Base-by-base conservation (phyloP, 1,140 invertebrate species). In the Halyomorpha halys region DNA sequence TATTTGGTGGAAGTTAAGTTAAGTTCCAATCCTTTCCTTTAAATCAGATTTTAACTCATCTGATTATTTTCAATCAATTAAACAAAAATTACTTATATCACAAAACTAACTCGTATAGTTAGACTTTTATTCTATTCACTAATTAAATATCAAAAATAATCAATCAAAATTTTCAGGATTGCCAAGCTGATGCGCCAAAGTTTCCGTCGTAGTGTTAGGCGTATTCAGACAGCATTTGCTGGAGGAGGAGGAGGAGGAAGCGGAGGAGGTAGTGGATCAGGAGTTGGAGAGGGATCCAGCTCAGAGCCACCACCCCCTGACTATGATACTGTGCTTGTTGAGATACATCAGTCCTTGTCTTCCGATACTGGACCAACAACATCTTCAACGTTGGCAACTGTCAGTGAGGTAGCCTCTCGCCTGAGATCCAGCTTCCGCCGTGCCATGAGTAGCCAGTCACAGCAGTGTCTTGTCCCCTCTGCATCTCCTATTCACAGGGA, bases 151-250 rank as follows among this genome's bases (percentile, higher is more conserved):
- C n/a, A n/a, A n/a, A n/a, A 30, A 30, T 30, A 30, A 30, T 3
- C 18, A 59, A 11, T 44, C 18, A 6, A 30, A 16, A 4, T 47
- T 68, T 71, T n/a, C 68, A 81, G 86, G 59, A 81, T 90, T 64
- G 86, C 87, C 4, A 91, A 91, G 69, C 76, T 91, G 67, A 71
- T 92, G 34, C 78, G 89, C 1, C 85, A 88, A 70, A 90, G 87
- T 70, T 81, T 92, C 30, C 74, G 89, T n/a, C 76, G 87, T 44
- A 91, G 89, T 71, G 85, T 91, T 49, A 77, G 89, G 45, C 80
- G 88, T 54, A 76, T 86, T 44, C 77, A 79, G 23, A 79, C 76
- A 60, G 78, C 76, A 8, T 66, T 81, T 3, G 77, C 79, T 1
- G 78, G 79, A 64, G 70, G 72, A 18, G 71, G 67, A 30, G 69